Evolutionary conservation across 2,797 vertebrate genomes (phyloP), one percentile per base, ranked within the genome.

Genomic region (Trematomus bernacchii): DNA sequence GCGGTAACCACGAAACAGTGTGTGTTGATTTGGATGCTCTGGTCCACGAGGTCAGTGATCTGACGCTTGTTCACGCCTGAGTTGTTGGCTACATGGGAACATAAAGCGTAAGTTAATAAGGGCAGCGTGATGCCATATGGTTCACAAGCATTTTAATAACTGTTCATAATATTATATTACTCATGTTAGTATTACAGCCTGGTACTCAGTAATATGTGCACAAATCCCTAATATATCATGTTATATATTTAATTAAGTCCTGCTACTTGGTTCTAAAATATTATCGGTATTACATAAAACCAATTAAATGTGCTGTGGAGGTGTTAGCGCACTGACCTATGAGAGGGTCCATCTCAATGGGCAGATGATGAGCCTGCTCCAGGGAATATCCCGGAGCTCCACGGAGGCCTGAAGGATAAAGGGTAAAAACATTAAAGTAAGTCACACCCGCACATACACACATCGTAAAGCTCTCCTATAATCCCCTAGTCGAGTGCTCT

Each of bases 1-100:
- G 98, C 98, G 0, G 98, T 99, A 79, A 99, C 98, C 93, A 99
- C 98, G n/a, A 99, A 99, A 83, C 98, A 99, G 77, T 99, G 98
- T 0, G 98, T 98, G 86, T 99, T 99, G 93, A 99, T 99, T 81
- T 99, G 98, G 91, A 99, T 99, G 91, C 98, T 99, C 95, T 99
- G 98, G 95, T 99, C 98, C 86, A 99, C 98, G 58, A 99, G 96
- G 94, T 99, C 98, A 57, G 98, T 99, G 94, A 99, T 99, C 94
- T 99, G 98, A 51, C 98, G 95, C 90, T 99, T 99, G 94, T 97
- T 98, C 85, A 97, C 96, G 72, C 97, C 97, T 10, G 98, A 97
- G 92, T 99, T 99, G 91, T 98, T 99, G 75, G 98, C 98, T 99
- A 77, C 40, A 66, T 1, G 27, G 14, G 23, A 66, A 18, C 12